phyloP scores from a whole-genome alignment of 2,113 vertebrate genomes.

The Myotis brandtii region DNA sequence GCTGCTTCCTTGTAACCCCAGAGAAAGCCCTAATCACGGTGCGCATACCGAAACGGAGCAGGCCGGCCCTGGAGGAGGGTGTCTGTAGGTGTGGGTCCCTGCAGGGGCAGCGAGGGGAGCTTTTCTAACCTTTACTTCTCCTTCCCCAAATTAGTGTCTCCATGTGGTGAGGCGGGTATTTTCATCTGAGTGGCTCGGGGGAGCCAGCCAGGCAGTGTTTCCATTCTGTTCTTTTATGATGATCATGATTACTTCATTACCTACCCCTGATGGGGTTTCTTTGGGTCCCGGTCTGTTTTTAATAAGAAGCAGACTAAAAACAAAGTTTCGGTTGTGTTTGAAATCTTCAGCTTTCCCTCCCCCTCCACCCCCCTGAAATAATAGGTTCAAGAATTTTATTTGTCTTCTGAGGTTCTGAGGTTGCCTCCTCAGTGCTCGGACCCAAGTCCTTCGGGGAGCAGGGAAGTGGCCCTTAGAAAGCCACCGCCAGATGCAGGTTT shows the following conservation, averaged over 20 bases:
- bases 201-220: constrained; percentile 76
- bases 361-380: constrained; percentile 43
- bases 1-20: constrained; percentile 72
- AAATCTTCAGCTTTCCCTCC: constrained; percentile 68
- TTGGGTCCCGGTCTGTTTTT: constrained; percentile 78
- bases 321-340: constrained; percentile 81
- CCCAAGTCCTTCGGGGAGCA: constrained; percentile 53
- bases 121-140: background rate
- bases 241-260: constrained; percentile 81
- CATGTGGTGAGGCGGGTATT: constrained; percentile 15
- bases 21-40: constrained; percentile 65
- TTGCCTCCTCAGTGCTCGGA: constrained; percentile 69
- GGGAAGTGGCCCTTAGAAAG: background rate
- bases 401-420: constrained; percentile 80
- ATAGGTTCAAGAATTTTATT: constrained; percentile 82
- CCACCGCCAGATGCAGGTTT: background rate
- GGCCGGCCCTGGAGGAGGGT: background rate
- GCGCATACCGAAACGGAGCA: background rate
- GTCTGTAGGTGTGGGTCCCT: background rate
- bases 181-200: constrained; percentile 49
- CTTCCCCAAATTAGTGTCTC: constrained; percentile 54
- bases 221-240: constrained; percentile 81
- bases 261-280: constrained; percentile 76
- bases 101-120: background rate
- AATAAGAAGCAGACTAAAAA: constrained; percentile 80